These are phyloP conservation scores for Amblyjoppa proteus DNA, from an alignment of 2,888 invertebrate genomes.

Conservation along the genomic window DNA sequence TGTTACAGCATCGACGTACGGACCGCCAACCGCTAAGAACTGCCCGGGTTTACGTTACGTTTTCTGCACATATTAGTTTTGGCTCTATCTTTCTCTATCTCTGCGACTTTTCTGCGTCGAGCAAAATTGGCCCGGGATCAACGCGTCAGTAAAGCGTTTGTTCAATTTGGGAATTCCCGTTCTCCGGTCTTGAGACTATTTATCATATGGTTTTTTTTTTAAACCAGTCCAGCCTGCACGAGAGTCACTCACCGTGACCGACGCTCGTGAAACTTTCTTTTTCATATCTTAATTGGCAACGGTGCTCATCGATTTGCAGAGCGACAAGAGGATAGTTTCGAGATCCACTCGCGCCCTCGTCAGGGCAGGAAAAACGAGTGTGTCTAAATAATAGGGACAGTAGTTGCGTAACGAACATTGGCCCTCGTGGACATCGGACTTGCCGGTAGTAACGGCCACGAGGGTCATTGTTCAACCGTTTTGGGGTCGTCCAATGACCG, in stretches of 20 bases:
- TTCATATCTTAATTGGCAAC: neutral
- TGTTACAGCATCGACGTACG: slow-evolving; percentile 20
- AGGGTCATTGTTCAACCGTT: slow-evolving; percentile 82
- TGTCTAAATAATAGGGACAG: slow-evolving; percentile 20
- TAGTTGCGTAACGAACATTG: slow-evolving; percentile 35
- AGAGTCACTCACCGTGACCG: neutral
- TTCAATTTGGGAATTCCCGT: slow-evolving; percentile 80
- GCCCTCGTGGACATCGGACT: slow-evolving; percentile 55
- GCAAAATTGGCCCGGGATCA: slow-evolving; percentile 76
- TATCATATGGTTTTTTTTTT: neutral
- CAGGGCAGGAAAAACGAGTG: neutral
- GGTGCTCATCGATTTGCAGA: neutral
- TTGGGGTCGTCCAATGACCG: slow-evolving; percentile 82
- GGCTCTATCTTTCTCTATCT: slow-evolving; percentile 48
- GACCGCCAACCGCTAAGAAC: slow-evolving; percentile 16
- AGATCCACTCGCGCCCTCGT: neutral
- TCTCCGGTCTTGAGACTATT: slow-evolving; percentile 30
- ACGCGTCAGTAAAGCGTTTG: slow-evolving; percentile 82
- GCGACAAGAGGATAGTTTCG: neutral
- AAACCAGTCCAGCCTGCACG: neutral
- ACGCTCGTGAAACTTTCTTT: too few species aligned
- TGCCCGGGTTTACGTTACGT: slow-evolving; percentile 52
- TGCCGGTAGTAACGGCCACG: slow-evolving; percentile 77
- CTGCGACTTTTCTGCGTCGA: slow-evolving; percentile 41
- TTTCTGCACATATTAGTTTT: slow-evolving; percentile 61